A percentile compares a stretch with the other conserved stretches of the same genome.
Conservation (phyloP, 2,113 vertebrate genomes). For the Tautogolabrus adspersus region DNA sequence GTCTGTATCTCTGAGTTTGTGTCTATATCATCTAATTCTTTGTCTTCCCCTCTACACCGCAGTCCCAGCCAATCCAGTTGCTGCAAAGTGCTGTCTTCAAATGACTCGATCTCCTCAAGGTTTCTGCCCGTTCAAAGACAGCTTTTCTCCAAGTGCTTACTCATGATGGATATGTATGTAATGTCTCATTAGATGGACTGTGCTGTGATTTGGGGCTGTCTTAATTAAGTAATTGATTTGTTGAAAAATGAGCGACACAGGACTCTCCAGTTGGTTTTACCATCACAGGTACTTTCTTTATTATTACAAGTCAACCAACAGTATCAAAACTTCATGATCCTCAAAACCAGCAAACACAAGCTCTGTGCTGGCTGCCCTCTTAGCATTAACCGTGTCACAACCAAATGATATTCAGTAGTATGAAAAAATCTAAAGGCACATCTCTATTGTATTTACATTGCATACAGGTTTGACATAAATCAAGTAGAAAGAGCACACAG, state of each 20-base stretch:
- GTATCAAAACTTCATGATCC: slow-evolving; percentile 76
- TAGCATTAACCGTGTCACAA: slow-evolving; percentile 34
- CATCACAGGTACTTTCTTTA: slow-evolving; percentile 75
- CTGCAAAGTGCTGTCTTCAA: too few relatives aligned
- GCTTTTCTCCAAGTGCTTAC: too few relatives aligned
- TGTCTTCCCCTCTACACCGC: too few relatives aligned
- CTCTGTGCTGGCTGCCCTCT: slow-evolving; percentile 22
- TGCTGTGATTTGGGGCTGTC: too few relatives aligned
- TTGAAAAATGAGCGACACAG: background rate
- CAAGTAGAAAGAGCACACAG: slow-evolving; percentile 41
- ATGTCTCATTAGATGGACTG: too few relatives aligned
- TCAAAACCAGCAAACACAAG: slow-evolving; percentile 46
- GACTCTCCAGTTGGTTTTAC: slow-evolving; percentile 37
- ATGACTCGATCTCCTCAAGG: too few relatives aligned
- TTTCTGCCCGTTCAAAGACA: too few relatives aligned
- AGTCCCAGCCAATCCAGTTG: too few relatives aligned
- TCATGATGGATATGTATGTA: too few relatives aligned
- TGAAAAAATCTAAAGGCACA: slow-evolving; percentile 71
- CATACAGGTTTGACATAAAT: slow-evolving; percentile 67
- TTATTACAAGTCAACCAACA: slow-evolving; percentile 80
- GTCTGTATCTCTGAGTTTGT: too few relatives aligned
- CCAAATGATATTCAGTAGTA: slow-evolving; percentile 41
- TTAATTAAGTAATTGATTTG: background rate
- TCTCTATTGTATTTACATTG: slow-evolving; percentile 79
- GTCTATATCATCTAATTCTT: too few relatives aligned